Evolutionary conservation across 1,140 invertebrate species (phyloP), one percentile per base, ranked within the genome.

Genomic region (Rhopalosiphum padi): DNA sequence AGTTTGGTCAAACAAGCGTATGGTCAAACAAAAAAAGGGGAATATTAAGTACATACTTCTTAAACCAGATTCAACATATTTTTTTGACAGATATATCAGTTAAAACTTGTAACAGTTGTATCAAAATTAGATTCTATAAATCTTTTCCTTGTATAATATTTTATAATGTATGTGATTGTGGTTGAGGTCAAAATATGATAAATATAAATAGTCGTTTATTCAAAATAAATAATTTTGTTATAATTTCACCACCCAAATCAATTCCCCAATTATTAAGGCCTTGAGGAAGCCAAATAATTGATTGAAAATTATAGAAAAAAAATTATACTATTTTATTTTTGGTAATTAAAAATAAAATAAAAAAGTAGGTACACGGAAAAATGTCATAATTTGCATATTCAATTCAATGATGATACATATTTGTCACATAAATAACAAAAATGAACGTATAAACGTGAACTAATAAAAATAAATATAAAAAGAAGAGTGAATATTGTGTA

Each of bases 1-100:
- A 30, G 37, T 43, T 90, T 22, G 89, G 89, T 68, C 89, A 60
- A 41, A 90, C 88, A 55, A 43, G 41, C 88, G 53, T 22, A 41
- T 55, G 23, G 48, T 41, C 46, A 51, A 88, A 88, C 86, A 30
- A 51, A 30, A 18, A 88, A 35, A 22, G 46, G 43, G 86, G n/a
- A 35, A 87, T 46, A 86, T 30, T 46, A 87, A 46, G 85, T 21
- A 48, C 21, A 43, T 86, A 48, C 48, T 30, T 87, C 23, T 87
- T 46, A 7, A 46, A 30, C 85, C 22, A 23, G 43, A 87, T 87
- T 87, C 5, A 25, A n/a, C n/a, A 7, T 46, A 43, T 46, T 87
- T 87, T 87, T 87, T 48, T 37, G 85, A 87, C 25, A n/a, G n/a
- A 48, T n/a, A 86, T 30, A 86, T 46, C 43, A 46, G 9, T 46